Percentiles rank a stretch among this genome's conserved stretches.
Conservation (phyloP, 2,888 invertebrate species). For the Zele albiditarsus region DNA sequence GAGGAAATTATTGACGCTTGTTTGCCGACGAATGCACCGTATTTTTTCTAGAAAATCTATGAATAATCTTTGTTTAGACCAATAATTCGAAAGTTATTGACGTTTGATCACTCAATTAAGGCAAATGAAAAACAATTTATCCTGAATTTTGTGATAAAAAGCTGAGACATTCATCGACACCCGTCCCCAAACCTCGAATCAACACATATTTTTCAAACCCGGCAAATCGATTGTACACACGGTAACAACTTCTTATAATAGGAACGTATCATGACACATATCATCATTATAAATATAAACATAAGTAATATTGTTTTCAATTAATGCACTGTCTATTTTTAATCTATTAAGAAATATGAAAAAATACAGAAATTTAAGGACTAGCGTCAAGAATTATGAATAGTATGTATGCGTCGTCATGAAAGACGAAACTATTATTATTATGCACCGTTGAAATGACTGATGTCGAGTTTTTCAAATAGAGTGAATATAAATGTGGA, state of each 20-base stretch:
- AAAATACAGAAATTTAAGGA: conserved; percentile 57
- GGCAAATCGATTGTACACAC: too few relatives aligned
- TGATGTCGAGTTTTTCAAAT: not conserved
- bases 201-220: too few relatives aligned
- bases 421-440: not conserved
- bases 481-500: not conserved
- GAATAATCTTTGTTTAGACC: too few relatives aligned
- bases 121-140: too few relatives aligned
- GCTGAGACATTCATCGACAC: too few relatives aligned
- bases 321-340: not conserved
- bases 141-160: too few relatives aligned
- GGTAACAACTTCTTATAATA: not conserved
- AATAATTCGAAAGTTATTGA: too few relatives aligned
- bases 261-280: not conserved
- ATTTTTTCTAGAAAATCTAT: too few relatives aligned
- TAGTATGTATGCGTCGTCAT: not conserved
- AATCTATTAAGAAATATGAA: not conserved
- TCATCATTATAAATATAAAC: not conserved
- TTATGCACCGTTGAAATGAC: conserved; percentile 2
- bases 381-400: conserved; percentile 58
- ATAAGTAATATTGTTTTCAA: not conserved
- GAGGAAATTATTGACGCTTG: too few relatives aligned
- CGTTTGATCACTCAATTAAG: too few relatives aligned
- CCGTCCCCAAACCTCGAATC: too few relatives aligned
- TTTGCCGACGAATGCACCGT: too few relatives aligned